These are phyloP conservation scores for Aleiodes leptofemur DNA, from an alignment of 2,888 invertebrate genomes.

Conservation along the genomic window DNA sequence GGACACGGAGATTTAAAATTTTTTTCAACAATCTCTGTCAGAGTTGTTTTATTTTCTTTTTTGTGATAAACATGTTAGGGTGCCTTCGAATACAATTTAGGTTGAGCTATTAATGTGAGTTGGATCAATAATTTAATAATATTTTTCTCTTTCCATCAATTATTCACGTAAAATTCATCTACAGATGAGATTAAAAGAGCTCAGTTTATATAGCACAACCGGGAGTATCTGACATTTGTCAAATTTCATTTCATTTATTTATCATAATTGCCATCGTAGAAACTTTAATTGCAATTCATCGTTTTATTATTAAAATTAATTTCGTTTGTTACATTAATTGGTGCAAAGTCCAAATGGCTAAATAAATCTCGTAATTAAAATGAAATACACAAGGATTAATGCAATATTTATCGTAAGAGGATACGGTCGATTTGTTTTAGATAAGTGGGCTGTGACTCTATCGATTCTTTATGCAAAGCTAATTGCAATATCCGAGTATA, in stretches of 20 bases:
- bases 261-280: conserved; percentile 1
- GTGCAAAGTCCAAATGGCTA: conserved; percentile 6
- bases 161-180: background rate
- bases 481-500: conserved; percentile 23
- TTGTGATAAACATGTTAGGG: conserved; percentile 55
- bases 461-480: conserved; percentile 53
- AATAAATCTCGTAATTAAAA: background rate
- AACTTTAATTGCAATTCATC: conserved; percentile 1
- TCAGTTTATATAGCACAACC: conserved; percentile 7
- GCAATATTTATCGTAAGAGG: conserved; percentile 20
- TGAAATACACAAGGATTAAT: conserved; percentile 14
- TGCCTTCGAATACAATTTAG: conserved; percentile 35
- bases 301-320: background rate
- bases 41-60: conserved; percentile 25
- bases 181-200: conserved; percentile 20
- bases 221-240: conserved; percentile 20
- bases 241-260: conserved; percentile 11
- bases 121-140: conserved; percentile 19
- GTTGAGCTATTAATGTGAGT: conserved; percentile 35
- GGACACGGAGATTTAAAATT: conserved; percentile 87
- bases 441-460: conserved; percentile 63
- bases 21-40: background rate
- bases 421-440: conserved; percentile 57
- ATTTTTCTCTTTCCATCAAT: background rate
- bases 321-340: conserved; percentile 8